These are phyloP conservation scores for Poeciliopsis retropinna DNA, from an alignment of 2,113 vertebrate species.

Conservation along the genomic window DNA sequence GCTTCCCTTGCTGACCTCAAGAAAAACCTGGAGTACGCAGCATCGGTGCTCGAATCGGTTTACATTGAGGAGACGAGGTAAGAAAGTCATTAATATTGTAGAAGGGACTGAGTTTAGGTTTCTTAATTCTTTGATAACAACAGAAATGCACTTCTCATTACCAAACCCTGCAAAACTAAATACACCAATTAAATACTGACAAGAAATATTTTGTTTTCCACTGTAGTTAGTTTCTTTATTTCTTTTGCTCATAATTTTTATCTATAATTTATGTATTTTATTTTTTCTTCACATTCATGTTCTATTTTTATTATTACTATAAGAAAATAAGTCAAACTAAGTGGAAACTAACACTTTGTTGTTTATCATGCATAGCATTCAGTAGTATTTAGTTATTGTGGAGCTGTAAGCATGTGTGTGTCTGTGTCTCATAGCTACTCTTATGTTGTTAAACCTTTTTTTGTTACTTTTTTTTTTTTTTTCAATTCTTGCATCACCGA, in stretches of 20 bases:
- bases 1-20: conserved; percentile 93
- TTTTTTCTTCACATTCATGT: too few relatives aligned
- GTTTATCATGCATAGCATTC: neutral
- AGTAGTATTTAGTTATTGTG: neutral
- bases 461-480: neutral
- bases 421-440: neutral
- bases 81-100: neutral
- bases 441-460: neutral
- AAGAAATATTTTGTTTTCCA: neutral
- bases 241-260: too few relatives aligned
- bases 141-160: neutral
- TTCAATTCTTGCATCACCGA: conserved; percentile 1
- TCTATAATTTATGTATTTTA: too few relatives aligned
- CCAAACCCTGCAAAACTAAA: conserved; percentile 23
- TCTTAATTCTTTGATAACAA: conserved; percentile 30
- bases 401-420: neutral
- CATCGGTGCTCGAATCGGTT: conserved; percentile 93
- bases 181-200: conserved; percentile 14
- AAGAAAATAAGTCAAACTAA: too few relatives aligned
- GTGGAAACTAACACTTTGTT: neutral
- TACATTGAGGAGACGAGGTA: conserved; percentile 98
- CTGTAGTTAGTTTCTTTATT: neutral
- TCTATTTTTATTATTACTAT: too few relatives aligned
- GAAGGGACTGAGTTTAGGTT: neutral
- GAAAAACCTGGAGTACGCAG: conserved; percentile 98